Evolutionary conservation across 2,113 vertebrate species (phyloP).

Genomic region (Crypturellus undulatus): DNA sequence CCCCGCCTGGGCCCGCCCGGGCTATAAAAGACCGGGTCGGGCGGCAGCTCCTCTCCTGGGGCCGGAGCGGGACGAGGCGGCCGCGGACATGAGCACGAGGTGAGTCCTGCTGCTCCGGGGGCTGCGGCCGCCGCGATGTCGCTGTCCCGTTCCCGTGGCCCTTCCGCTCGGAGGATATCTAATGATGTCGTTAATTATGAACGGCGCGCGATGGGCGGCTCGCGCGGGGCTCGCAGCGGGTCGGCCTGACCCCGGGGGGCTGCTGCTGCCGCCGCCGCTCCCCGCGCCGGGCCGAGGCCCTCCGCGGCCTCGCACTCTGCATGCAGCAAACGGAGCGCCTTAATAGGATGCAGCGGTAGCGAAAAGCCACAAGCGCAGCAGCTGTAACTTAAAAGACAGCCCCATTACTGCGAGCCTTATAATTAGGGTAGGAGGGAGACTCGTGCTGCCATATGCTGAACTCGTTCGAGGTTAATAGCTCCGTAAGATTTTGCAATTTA

Average conservation of each 20-base stretch:
- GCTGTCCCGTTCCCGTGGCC: constrained; percentile 77
- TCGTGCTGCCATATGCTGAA: constrained; percentile 82
- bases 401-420: constrained; percentile 81
- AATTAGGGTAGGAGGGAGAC: constrained; percentile 84
- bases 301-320: constrained; percentile 74
- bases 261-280: constrained; percentile 57
- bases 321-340: constrained; percentile 80
- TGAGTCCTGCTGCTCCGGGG: too few species aligned
- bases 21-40: too few species aligned
- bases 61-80: too few species aligned
- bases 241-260: constrained; percentile 74
- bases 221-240: constrained; percentile 72
- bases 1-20: too few species aligned
- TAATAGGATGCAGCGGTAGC: constrained; percentile 81
- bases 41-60: too few species aligned
- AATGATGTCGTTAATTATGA: constrained; percentile 82
- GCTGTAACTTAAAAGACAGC: constrained; percentile 84
- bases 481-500: constrained; percentile 82
- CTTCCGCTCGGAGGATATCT: constrained; percentile 78
- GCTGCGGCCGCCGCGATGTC: constrained; percentile 64
- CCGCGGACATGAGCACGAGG: too few species aligned
- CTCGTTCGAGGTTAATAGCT: constrained; percentile 85
- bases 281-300: constrained; percentile 63
- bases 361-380: constrained; percentile 80
- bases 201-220: constrained; percentile 76